Percentiles rank a stretch among this genome's conserved stretches.
phyloP scores from a whole-genome alignment of 2,888 invertebrate genomes.

The Parnassius mnemosyne region DNA sequence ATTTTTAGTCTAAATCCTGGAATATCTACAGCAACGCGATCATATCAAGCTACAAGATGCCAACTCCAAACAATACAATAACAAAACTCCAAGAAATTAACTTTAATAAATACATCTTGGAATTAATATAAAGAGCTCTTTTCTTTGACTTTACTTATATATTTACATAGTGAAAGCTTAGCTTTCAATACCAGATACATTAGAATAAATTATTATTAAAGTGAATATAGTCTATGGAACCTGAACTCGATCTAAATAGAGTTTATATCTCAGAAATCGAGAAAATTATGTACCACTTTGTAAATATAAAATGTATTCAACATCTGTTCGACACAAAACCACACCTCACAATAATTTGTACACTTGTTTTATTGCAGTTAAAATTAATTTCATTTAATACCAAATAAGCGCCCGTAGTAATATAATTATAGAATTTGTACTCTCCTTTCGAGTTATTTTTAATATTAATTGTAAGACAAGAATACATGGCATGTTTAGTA shows the following conservation, averaged over 20 bases:
- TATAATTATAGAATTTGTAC: conserved; percentile 27
- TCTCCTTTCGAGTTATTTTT: conserved; percentile 27
- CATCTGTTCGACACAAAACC: conserved; percentile 18
- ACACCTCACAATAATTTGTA: conserved; percentile 24
- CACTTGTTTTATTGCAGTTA: conserved; percentile 19
- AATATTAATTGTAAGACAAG: conserved; percentile 11
- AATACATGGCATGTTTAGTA: neutral
- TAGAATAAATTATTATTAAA: neutral
- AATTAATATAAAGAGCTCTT: no score
- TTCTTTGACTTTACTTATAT: no score
- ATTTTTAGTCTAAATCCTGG: no score
- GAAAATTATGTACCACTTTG: conserved; percentile 12
- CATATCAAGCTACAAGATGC: no score
- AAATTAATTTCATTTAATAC: conserved; percentile 22
- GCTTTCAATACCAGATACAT: no score
- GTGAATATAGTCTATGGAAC: neutral
- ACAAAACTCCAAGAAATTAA: no score
- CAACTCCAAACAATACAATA: no score
- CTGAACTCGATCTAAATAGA: neutral
- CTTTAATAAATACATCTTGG: no score
- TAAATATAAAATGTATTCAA: conserved; percentile 13
- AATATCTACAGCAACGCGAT: no score
- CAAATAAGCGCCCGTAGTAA: conserved; percentile 20
- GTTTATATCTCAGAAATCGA: neutral
- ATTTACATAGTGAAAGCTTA: no score